Evolutionary conservation across 2,797 vertebrate species (phyloP), one percentile per base, ranked within the genome.

Genomic region (Megaceryle alcyon): DNA sequence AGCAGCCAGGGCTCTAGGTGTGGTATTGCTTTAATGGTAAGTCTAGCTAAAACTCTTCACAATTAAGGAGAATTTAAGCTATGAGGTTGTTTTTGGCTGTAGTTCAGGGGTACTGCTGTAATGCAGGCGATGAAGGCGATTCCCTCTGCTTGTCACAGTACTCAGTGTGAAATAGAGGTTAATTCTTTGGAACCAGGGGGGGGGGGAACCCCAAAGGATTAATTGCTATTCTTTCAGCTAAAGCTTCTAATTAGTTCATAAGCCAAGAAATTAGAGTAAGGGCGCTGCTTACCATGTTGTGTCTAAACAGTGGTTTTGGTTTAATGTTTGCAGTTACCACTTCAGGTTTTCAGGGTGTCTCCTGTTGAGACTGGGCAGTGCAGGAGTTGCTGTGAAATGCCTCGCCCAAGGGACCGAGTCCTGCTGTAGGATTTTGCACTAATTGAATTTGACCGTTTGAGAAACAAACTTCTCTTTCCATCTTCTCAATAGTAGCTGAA

Each of bases 1-100:
- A 94, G 44, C 57, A 91, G 33, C 66, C 39, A 88, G 76, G 76
- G 69, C 59, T 91, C 63, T 92, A 92, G 77, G 37, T 86, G 69
- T 92, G 59, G n/a, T 83, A 6, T 21, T 90, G 70, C 65, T 90
- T 29, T 18, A 60, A 26, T 75, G 80, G 63, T 83, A 92, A 89
- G 72, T 90, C 31, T 89, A 49, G 90, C 65, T 88, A 76, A 90
- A 83, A 66, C 31, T 41, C 14, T 25, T 43, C 56, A 68, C 22
- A 76, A 13, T 65, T 82, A 69, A 68, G 59, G 44, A 21, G 29
- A 23, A 41, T 65, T 78, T 57, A 57, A 83, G 54, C 17, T 61
- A 26, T 26, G 17, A 41, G 9, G 44, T 60, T 78, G 33, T 10
- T 88, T 95, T 79, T 4, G 17, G 68, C 33, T 63, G 53, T 63